Evolutionary conservation across 2,888 invertebrate species (phyloP).

Genomic region (Nyleta sp.): DNA sequence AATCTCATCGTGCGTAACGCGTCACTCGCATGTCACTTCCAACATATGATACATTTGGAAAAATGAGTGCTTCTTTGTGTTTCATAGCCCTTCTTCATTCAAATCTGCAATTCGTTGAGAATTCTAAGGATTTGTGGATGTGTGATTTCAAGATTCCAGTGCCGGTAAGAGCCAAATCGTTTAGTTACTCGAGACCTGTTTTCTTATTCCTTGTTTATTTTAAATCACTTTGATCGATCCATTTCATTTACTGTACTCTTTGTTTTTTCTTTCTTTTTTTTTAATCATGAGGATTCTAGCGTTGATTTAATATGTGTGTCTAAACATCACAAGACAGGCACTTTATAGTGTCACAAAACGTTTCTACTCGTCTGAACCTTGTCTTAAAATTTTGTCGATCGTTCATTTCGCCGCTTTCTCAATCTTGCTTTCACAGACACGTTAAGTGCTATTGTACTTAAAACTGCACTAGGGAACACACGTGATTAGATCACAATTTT

Average conservation of each 20-base stretch:
- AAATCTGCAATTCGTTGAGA: constrained; percentile 26
- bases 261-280: constrained; percentile 48
- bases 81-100: neutral
- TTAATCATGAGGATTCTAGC: constrained; percentile 74
- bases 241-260: constrained; percentile 14
- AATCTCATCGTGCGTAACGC: constrained; percentile 25
- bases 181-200: constrained; percentile 14
- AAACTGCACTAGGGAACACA: constrained; percentile 72
- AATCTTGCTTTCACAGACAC: constrained; percentile 68
- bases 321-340: constrained; percentile 81
- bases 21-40: constrained; percentile 16
- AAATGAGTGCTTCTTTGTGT: too few species aligned
- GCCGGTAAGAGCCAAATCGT: neutral
- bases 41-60: constrained; percentile 13
- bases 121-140: constrained; percentile 22
- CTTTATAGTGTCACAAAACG: constrained; percentile 81
- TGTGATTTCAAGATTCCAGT: constrained; percentile 21
- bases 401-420: constrained; percentile 67
- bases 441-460: constrained; percentile 70
- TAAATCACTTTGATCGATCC: constrained; percentile 28
- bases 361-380: constrained; percentile 78
- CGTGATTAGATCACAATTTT: constrained; percentile 69
- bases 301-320: constrained; percentile 76
- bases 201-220: constrained; percentile 18
- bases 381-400: constrained; percentile 78